Evolutionary conservation across 2,888 invertebrate genomes (phyloP), one percentile per base, ranked within the genome.

Genomic region (Kryphioiulus occultus): DNA sequence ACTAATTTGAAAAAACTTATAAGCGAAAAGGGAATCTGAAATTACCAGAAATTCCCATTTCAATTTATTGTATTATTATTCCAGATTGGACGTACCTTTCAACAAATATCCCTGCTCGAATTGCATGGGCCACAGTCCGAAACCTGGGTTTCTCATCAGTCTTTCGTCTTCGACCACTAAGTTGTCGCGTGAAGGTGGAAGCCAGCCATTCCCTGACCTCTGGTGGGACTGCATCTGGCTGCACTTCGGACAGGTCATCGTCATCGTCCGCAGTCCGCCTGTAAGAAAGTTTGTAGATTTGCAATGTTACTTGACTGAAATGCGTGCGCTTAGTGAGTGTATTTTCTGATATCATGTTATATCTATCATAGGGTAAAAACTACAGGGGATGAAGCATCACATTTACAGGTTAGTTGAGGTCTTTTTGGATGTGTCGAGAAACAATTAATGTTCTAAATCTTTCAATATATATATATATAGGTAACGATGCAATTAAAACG

Each of bases 131-230:
- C 90, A 99, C 98, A 89, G 97, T 96, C 88, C 97, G 95, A 93
- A 98, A 98, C 93, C 97, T 96, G 5, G 93, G 93, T 89, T 93
- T 93, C 88, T 93, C 93, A 86, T 92, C 92, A 19, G 96, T 96
- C 91, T 96, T 96, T 91, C 95, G 94, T 90, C 95, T 94, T 88
- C 96, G 95, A 88, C 96, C 95, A 89, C 95, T 96, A 93, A 96
- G 93, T 92, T 97, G 97, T 89, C 98, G 94, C 59, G 98, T 99
- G 93, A 98, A 98, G 85, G 98, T 98, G 89, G 98, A 96, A 88
- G 98, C 98, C 92, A 98, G 93, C 98, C 98, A 98, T 92, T 98
- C 98, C 90, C 98, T 94, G 83, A 98, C 98, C 92, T 98, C 98
- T 89, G 96, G 97, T 78, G 98, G 98, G 86, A 98, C 98, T 17